Percentiles rank a stretch among this genome's conserved stretches.
Conservation (phyloP, 35 echinoderm and acorn worm species). For the Heliocidaris tuberculata region DNA sequence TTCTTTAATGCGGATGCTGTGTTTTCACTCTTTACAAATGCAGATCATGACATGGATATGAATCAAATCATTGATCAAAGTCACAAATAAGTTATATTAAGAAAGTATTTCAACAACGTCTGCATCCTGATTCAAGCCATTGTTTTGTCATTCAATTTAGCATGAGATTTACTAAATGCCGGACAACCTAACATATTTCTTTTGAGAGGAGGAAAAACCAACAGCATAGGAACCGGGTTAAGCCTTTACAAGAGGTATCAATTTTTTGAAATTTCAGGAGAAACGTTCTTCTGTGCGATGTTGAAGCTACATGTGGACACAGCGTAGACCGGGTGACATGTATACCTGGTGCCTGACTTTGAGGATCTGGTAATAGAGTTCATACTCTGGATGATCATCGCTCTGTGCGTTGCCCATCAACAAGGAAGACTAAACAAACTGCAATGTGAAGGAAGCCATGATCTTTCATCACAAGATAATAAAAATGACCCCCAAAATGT, state of each 20-base stretch:
- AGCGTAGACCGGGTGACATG: not conserved
- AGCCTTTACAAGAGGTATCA: not conserved
- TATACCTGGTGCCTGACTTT: conserved; percentile 28
- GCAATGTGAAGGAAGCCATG: not conserved
- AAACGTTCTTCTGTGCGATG: not conserved
- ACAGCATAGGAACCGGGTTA: not conserved
- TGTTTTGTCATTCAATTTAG: no score
- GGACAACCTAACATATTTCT: no score
- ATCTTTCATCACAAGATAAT: not conserved
- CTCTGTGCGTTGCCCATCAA: conserved; percentile 31
- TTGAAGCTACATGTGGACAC: not conserved
- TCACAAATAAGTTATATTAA: no score
- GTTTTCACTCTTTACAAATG: no score
- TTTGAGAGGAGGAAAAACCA: no score
- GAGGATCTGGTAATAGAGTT: conserved; percentile 32
- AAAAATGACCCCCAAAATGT: no score
- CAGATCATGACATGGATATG: no score
- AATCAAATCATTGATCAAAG: no score
- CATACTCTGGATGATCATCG: conserved; percentile 26
- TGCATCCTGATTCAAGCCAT: no score
- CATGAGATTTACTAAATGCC: no score
- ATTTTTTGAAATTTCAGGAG: not conserved
- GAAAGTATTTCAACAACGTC: no score
- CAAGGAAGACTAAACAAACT: conserved; percentile 5
- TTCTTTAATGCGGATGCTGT: no score